Evolutionary conservation across 1,140 invertebrate genomes (phyloP).

Genomic region (Magallana ariakensis): DNA sequence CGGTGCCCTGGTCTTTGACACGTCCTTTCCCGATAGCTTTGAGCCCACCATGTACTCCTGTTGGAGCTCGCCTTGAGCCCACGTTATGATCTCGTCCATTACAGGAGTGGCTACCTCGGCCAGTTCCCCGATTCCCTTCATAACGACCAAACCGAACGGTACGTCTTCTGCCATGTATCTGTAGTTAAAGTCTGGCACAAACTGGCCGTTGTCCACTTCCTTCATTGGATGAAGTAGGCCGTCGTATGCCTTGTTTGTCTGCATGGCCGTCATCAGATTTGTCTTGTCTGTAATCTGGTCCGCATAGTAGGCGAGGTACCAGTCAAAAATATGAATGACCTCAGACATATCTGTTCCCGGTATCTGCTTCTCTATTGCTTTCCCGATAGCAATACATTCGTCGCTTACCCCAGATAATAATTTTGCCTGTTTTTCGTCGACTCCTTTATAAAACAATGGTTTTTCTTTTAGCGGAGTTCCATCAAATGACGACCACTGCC

Average conservation of each 20-base stretch:
- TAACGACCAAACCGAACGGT: slow-evolving; percentile 69
- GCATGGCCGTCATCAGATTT: slow-evolving; percentile 57
- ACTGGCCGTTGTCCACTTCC: slow-evolving; percentile 51
- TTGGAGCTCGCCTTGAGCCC: slow-evolving; percentile 67
- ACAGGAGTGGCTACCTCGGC: slow-evolving; percentile 63
- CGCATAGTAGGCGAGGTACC: slow-evolving; percentile 62
- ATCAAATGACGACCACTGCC: slow-evolving; percentile 63
- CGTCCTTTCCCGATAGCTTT: slow-evolving; percentile 66
- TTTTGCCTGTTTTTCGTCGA: slow-evolving; percentile 61
- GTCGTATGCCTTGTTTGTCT: slow-evolving; percentile 68
- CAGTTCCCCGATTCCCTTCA: slow-evolving; percentile 68
- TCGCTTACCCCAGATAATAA: slow-evolving; percentile 62
- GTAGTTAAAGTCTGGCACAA: slow-evolving; percentile 69
- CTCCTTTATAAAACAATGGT: slow-evolving; percentile 69
- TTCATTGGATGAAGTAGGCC: slow-evolving; percentile 70
- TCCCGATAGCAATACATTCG: slow-evolving; percentile 61
- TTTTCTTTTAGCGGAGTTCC: slow-evolving; percentile 57
- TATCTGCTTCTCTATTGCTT: slow-evolving; percentile 54
- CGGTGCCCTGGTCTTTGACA: slow-evolving; percentile 64
- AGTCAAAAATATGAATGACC: slow-evolving; percentile 67
- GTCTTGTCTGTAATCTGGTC: slow-evolving; percentile 63
- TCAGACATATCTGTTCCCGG: slow-evolving; percentile 60
- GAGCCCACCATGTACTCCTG: slow-evolving; percentile 67
- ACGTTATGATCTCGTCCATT: slow-evolving; percentile 66
- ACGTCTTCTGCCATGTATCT: slow-evolving; percentile 70